phyloP scores from a whole-genome alignment of 2,113 vertebrate genomes.

The Cynoglossus semilaevis region DNA sequence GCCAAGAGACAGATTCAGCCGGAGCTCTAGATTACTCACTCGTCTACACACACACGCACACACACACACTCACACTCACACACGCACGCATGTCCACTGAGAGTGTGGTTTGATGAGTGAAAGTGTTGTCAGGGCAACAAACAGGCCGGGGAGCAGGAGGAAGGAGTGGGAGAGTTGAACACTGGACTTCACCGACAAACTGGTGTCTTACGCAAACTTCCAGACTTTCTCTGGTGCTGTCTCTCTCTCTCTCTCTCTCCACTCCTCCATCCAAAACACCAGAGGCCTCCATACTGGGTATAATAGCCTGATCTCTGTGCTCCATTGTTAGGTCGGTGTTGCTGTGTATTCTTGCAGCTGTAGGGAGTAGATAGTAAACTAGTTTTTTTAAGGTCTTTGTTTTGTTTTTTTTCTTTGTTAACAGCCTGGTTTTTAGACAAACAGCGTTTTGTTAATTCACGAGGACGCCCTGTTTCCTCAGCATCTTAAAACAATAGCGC shows the following conservation, averaged over 20 bases:
- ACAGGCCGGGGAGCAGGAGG: slow-evolving; percentile 51
- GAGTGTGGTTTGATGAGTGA: slow-evolving; percentile 40
- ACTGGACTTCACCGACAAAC: slow-evolving; percentile 60
- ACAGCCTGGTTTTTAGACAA: too few relatives aligned
- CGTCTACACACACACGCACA: slow-evolving; percentile 15
- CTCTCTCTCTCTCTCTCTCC: slow-evolving; percentile 51
- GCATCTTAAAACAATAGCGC: too few relatives aligned
- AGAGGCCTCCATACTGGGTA: slow-evolving; percentile 32
- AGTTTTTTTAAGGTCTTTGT: too few relatives aligned
- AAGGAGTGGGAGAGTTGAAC: slow-evolving; percentile 56
- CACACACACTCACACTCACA: slow-evolving; percentile 23
- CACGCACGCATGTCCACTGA: slow-evolving; percentile 47
- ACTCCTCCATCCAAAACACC: slow-evolving; percentile 53
- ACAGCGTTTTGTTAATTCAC: too few relatives aligned
- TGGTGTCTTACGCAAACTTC: slow-evolving; percentile 15
- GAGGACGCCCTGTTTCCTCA: too few relatives aligned
- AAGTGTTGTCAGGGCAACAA: slow-evolving; percentile 68
- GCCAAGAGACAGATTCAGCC: background rate
- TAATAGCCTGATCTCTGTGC: slow-evolving; percentile 12
- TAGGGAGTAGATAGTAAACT: background rate
- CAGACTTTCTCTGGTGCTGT: slow-evolving; percentile 12
- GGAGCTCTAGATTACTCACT: slow-evolving; percentile 1
- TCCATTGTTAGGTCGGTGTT: slow-evolving; percentile 26
- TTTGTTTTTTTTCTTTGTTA: too few relatives aligned
- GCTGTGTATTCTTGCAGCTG: slow-evolving; percentile 15